Evolutionary conservation across 2,888 invertebrate species (phyloP).

Genomic region (Oscheius onirici): DNA sequence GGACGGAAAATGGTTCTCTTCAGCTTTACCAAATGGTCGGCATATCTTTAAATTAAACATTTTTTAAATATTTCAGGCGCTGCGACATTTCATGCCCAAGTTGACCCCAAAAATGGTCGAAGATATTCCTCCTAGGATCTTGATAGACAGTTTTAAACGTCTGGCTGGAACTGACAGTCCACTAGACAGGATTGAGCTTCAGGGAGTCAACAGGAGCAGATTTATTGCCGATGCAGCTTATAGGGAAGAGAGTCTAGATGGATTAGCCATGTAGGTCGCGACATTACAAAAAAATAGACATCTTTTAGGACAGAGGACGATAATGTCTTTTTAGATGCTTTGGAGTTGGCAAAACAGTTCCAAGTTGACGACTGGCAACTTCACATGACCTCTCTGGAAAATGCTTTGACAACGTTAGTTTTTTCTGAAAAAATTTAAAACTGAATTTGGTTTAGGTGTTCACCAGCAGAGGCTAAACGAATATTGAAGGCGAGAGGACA

Average conservation of each 20-base stretch:
- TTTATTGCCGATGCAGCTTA: constrained; percentile 57
- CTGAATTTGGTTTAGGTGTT: constrained; percentile 29
- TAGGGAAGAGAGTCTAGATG: constrained; percentile 54
- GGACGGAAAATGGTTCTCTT: constrained; percentile 46
- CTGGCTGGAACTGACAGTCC: constrained; percentile 7
- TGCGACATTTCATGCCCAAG: constrained; percentile 34
- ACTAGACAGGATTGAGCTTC: constrained; percentile 29
- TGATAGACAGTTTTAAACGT: constrained; percentile 20
- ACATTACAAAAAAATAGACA: not conserved
- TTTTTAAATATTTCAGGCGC: constrained; percentile 25
- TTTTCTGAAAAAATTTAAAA: not conserved
- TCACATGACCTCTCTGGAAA: constrained; percentile 59
- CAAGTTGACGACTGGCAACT: constrained; percentile 47
- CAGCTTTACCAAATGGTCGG: constrained; percentile 37
- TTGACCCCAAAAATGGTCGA: constrained; percentile 28
- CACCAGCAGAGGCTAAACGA: constrained; percentile 38
- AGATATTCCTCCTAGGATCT: constrained; percentile 31
- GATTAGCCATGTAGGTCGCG: constrained; percentile 51
- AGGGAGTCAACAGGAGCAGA: constrained; percentile 52
- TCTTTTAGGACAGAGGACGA: constrained; percentile 50
- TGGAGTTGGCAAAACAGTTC: constrained; percentile 52
- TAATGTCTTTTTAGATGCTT: constrained; percentile 48
- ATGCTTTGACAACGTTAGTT: constrained; percentile 42
- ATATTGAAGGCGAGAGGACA: constrained; percentile 44
- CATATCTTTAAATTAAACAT: not conserved